Percentiles rank a stretch among this genome's conserved stretches.
Conservation (phyloP, 2,113 vertebrate species). For the Shinisaurus crocodilurus region DNA sequence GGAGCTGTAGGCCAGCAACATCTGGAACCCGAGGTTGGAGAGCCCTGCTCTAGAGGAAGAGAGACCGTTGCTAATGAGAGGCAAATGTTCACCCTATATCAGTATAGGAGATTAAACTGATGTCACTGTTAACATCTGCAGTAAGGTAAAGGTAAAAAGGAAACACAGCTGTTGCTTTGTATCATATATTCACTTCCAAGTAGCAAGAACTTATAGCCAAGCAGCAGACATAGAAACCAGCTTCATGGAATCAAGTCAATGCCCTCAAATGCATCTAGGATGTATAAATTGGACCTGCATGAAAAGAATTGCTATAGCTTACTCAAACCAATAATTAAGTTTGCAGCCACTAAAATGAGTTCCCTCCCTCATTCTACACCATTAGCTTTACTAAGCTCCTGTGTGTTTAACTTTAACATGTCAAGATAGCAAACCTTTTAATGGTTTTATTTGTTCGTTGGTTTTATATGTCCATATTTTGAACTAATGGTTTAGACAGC, state of each 20-base stretch:
- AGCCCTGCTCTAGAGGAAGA: slow-evolving; percentile 24
- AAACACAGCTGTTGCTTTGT: slow-evolving; percentile 27
- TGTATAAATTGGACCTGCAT: slow-evolving; percentile 7
- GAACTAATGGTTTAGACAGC: background rate
- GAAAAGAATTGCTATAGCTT: background rate
- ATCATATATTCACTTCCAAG: slow-evolving; percentile 1
- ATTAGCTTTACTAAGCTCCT: background rate
- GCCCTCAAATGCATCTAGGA: background rate
- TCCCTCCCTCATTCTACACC: background rate
- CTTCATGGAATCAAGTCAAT: background rate
- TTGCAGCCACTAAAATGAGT: background rate
- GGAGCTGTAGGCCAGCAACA: too few species aligned
- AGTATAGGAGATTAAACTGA: background rate
- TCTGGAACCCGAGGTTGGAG: too few species aligned
- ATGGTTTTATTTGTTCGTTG: background rate
- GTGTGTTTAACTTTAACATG: slow-evolving; percentile 23
- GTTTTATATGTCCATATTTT: background rate
- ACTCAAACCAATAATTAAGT: background rate
- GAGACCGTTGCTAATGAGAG: accelerated
- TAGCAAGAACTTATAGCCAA: background rate
- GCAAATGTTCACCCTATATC: background rate
- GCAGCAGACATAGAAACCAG: background rate
- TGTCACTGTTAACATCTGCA: background rate
- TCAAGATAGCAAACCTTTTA: background rate
- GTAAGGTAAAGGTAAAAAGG: background rate